Conservation (phyloP, 2,888 invertebrate species). For the Neoitamus cyanurus region DNA sequence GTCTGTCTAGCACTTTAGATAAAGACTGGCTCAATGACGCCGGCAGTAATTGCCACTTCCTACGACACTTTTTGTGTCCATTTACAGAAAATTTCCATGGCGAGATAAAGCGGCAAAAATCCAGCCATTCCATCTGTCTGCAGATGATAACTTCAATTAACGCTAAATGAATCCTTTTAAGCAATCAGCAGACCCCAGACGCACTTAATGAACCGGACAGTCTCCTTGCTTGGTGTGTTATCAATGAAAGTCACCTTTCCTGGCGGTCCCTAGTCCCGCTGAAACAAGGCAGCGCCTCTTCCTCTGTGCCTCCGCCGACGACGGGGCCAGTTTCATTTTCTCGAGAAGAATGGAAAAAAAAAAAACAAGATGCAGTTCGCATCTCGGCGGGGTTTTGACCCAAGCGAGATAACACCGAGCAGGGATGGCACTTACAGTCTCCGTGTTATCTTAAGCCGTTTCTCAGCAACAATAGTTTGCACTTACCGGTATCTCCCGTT, state of each 20-base stretch:
- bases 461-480: slow-evolving; percentile 32
- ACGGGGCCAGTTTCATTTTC: not conserved
- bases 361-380: not conserved
- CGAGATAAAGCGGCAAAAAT: not conserved
- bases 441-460: slow-evolving; percentile 13
- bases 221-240: not conserved
- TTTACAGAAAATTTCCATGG: slow-evolving; percentile 32
- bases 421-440: not conserved
- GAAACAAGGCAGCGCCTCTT: not conserved
- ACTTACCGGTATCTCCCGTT: slow-evolving; percentile 39
- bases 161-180: slow-evolving; percentile 45
- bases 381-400: not conserved
- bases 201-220: not conserved
- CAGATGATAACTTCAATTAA: slow-evolving; percentile 37
- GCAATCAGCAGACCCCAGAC: slow-evolving; percentile 11
- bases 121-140: not conserved
- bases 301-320: not conserved
- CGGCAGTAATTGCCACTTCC: slow-evolving; percentile 39
- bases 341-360: not conserved
- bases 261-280: not conserved
- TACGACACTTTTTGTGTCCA: slow-evolving; percentile 39
- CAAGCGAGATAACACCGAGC: not conserved
- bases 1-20: slow-evolving; percentile 33
- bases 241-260: slow-evolving; percentile 28
- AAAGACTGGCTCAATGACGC: slow-evolving; percentile 23